Evolutionary conservation across 2,797 vertebrate genomes (phyloP).

Genomic region (Sebastes glaucus): DNA sequence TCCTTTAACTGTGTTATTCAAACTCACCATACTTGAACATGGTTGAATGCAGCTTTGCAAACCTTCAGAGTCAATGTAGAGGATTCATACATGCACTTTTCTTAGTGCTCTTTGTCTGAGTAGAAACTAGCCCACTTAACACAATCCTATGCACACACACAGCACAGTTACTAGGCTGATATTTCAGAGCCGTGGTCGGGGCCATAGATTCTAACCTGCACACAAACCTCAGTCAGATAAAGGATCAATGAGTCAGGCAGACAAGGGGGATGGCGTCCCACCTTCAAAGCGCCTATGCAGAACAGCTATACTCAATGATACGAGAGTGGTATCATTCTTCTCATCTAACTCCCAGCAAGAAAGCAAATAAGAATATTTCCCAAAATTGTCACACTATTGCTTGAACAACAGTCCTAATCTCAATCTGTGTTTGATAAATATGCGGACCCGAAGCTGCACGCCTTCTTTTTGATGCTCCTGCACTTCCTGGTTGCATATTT

Average conservation of each 20-base stretch:
- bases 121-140: constrained; percentile 3
- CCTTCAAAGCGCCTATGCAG: not conserved
- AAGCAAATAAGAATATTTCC: not conserved
- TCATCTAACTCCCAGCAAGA: too few species aligned
- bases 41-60: constrained; percentile 2
- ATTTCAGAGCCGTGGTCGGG: not conserved
- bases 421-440: not conserved
- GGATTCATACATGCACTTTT: constrained; percentile 4
- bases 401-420: not conserved
- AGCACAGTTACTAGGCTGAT: not conserved
- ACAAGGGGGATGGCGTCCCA: not conserved
- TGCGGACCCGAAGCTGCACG: not conserved
- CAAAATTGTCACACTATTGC: not conserved
- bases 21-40: not conserved
- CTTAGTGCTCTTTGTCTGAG: not conserved
- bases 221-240: not conserved
- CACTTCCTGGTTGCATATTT: not conserved
- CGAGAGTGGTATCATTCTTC: not conserved
- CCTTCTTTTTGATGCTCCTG: not conserved
- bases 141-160: not conserved
- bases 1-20: constrained; percentile 17
- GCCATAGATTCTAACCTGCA: not conserved
- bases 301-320: not conserved
- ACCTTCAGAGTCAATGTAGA: not conserved
- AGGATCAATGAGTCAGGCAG: not conserved